Conservation (phyloP, 2,888 invertebrate species). For the Torymus aiolomorphi region DNA sequence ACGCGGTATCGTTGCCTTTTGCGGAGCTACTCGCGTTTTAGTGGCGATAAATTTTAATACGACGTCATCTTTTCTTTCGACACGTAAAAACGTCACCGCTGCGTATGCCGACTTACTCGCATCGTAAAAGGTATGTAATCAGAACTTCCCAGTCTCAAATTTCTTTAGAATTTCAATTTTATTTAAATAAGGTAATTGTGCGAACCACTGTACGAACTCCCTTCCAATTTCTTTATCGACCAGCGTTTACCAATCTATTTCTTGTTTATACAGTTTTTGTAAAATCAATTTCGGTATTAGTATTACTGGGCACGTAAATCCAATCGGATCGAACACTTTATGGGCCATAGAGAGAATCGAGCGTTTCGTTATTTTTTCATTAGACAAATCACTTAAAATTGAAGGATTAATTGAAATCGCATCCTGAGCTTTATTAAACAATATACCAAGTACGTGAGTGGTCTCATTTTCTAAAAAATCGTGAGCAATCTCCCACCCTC, state of each 20-base stretch:
- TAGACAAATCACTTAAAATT: too few relatives aligned
- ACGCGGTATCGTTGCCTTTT: conserved; percentile 1
- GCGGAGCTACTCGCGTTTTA: conserved; percentile 39
- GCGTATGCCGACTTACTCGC: conserved; percentile 40
- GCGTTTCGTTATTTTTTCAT: too few relatives aligned
- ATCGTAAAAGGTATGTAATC: conserved; percentile 41
- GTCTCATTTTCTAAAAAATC: too few relatives aligned
- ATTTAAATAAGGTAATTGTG: too few relatives aligned
- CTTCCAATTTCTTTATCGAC: neutral
- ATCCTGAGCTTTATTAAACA: too few relatives aligned
- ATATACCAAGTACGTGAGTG: too few relatives aligned
- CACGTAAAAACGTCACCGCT: too few relatives aligned
- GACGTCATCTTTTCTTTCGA: neutral
- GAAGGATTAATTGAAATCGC: too few relatives aligned
- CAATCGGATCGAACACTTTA: too few relatives aligned
- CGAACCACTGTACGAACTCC: conserved; percentile 15
- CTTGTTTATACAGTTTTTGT: conserved; percentile 16
- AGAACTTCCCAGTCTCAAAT: neutral
- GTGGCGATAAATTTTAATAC: conserved; percentile 27
- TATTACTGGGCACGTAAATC: too few relatives aligned
- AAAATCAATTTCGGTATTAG: conserved; percentile 23
- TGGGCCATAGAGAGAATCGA: too few relatives aligned
- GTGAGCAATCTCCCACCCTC: too few relatives aligned
- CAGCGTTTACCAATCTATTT: conserved; percentile 38
- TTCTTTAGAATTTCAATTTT: conserved; percentile 11